Conservation (phyloP, 2,888 invertebrate genomes). For the Pammene fasciana region DNA sequence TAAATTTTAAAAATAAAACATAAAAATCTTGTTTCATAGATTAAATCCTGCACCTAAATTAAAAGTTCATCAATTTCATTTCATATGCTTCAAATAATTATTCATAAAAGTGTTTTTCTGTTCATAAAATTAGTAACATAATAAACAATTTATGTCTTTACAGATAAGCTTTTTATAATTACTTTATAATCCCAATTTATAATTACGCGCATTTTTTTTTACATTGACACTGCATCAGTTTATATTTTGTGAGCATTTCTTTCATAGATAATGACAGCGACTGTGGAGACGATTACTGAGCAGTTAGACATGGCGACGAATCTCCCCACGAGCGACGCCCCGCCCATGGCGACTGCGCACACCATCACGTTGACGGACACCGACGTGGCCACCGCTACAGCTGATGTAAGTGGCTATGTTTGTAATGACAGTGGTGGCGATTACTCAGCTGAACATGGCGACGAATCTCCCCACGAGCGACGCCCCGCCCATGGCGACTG, state of each 20-base stretch:
- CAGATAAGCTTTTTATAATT: too few relatives aligned
- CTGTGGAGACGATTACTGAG: constrained; percentile 96
- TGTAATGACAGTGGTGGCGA: constrained; percentile 97
- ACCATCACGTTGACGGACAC: constrained; percentile 94
- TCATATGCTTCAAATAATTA: constrained; percentile 19
- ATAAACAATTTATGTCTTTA: too few relatives aligned
- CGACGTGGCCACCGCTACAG: constrained; percentile 89
- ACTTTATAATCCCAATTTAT: too few relatives aligned
- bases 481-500: constrained; percentile 52
- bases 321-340: constrained; percentile 87
- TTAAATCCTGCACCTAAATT: too few relatives aligned
- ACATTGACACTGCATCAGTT: neutral
- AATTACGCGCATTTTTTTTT: neutral
- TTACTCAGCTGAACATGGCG: constrained; percentile 89
- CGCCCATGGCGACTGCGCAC: constrained; percentile 90
- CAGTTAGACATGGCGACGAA: constrained; percentile 94
- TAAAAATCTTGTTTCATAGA: too few relatives aligned
- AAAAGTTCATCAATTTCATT: neutral
- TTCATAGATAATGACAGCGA: constrained; percentile 94
- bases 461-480: constrained; percentile 90
- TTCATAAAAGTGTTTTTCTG: neutral
- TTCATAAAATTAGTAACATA: too few relatives aligned
- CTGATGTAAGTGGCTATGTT: constrained; percentile 72
- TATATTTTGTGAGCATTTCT: neutral
- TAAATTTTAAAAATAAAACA: neutral